Base-by-base conservation (phyloP, 2,888 invertebrate species). In the Ectropis crepuscularia region DNA sequence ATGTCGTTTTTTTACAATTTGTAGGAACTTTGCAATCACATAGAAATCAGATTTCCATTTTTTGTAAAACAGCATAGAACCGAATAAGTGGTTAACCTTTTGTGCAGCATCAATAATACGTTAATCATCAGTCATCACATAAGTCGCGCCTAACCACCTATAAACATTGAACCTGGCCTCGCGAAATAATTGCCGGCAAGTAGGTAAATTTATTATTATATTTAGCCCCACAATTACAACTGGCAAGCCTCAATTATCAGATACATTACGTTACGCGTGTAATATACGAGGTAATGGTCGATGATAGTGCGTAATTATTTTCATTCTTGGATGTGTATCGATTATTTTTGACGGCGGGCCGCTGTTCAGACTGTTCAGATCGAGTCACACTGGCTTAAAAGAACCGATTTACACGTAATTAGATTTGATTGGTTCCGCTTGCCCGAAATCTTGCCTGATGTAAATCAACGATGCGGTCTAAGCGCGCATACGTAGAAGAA, bases 291-390 rank as follows among this genome's bases (percentile, higher is more conserved):
- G 76, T 71, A 87, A 87, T 86, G 75, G 82, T 53, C 81, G 83
- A 78, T 81, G 81, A 85, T 83, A 82, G 80, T 63, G 76, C 77
- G 80, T 83, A 81, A 86, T 86, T 85, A 86, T 85, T 85, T 85
- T 83, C 76, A 72, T 76, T 76, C 80, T 72, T 77, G 74, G 76
- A 76, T 76, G 74, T 76, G 76, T 77, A 77, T 79, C 76, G 69
- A 71, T 74, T 74, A 72, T 71, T 72, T 74, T 71, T 71, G 70
- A 70, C 57, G 68, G 61, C 60, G 60, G 53, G 51, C 62, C 55
- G 63, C 53, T 64, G 51, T 60, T 63, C 16, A 60, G 62, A 55
- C 38, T 61, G 61, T 67, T 58, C 12, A 50, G 58, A 49, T 53
- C 16, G 9, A 45, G 10, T 11, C 51, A 64, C 55, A 57, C 64